These are phyloP conservation scores for Lepilemur septentrionalis DNA, from an alignment of 2,797 vertebrate genomes.

Conservation along the genomic window DNA sequence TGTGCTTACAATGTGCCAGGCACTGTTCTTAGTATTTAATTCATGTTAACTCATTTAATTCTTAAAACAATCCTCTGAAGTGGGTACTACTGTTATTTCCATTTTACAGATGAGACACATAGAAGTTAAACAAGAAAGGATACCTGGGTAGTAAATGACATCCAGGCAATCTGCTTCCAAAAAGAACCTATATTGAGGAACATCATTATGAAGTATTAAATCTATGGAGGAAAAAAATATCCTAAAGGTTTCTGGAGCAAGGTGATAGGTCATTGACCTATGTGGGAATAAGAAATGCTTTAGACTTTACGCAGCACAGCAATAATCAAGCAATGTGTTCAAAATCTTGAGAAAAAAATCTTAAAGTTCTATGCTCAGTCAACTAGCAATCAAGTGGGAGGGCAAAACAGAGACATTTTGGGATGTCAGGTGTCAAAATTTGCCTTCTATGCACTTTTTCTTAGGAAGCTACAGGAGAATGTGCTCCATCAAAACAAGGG, in stretches of 20 bases:
- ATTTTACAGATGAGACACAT: background rate
- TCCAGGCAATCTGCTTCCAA: background rate
- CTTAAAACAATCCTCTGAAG: background rate
- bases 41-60: background rate
- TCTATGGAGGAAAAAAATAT: background rate
- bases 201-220: background rate
- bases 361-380: background rate
- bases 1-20: background rate
- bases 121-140: background rate
- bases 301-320: background rate
- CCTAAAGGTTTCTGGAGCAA: background rate
- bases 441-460: background rate
- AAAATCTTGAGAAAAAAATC: background rate
- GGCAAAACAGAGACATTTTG: background rate
- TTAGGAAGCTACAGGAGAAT: background rate
- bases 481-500: background rate
- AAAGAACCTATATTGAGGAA: background rate
- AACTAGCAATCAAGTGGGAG: background rate
- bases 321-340: background rate
- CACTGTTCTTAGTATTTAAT: background rate
- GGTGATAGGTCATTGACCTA: background rate
- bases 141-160: background rate
- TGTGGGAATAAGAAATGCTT: background rate
- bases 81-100: background rate
- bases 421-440: background rate